These are phyloP conservation scores for Copsychus sechellarum DNA, from an alignment of 2,113 vertebrate species.

Conservation along the genomic window DNA sequence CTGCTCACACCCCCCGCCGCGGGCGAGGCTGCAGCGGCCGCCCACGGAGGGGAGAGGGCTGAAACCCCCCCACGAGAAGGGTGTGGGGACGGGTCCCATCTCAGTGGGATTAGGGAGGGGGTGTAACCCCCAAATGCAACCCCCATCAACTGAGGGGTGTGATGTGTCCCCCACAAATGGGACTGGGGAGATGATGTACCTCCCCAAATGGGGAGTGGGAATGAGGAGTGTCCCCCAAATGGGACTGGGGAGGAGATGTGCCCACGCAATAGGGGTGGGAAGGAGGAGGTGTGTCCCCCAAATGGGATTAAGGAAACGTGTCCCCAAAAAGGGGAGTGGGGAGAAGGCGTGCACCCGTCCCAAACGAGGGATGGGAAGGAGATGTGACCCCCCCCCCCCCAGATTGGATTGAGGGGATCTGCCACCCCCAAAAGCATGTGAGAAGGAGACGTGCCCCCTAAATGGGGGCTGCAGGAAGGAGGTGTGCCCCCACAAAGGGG, in stretches of 20 bases:
- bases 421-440: not conserved
- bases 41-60: not conserved
- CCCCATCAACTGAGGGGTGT: not conserved
- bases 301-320: not conserved
- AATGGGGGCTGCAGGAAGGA: not conserved
- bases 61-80: not conserved
- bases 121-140: not conserved
- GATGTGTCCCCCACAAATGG: not conserved
- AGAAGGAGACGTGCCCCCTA: not conserved
- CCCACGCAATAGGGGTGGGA: not conserved
- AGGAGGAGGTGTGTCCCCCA: not conserved
- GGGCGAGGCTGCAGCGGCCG: not conserved
- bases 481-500: not conserved
- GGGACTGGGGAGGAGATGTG: not conserved
- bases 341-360: not conserved
- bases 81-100: not conserved
- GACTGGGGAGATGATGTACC: not conserved
- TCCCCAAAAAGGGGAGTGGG: not conserved
- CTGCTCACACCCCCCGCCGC: constrained; percentile 21
- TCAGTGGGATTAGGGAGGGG: not conserved
- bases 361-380: not conserved
- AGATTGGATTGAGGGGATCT: not conserved
- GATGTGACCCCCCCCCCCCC: not conserved
- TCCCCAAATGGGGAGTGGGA: too few species aligned
- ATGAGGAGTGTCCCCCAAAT: not conserved